These are phyloP conservation scores for Drosophila virilis DNA, from an alignment of 1,140 invertebrate species.

Conservation along the genomic window DNA sequence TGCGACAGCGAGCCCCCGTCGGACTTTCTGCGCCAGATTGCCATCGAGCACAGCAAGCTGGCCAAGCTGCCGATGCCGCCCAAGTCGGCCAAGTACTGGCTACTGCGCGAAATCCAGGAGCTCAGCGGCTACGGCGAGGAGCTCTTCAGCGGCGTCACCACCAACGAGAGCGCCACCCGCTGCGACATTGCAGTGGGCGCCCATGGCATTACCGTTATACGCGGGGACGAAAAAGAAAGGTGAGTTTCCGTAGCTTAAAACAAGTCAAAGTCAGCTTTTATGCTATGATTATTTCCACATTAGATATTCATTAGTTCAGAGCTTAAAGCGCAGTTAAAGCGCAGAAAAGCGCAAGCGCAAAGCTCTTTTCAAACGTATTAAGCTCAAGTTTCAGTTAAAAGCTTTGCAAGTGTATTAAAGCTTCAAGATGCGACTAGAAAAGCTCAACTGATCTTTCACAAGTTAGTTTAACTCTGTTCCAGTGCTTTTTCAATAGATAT, in stretches of 20 bases:
- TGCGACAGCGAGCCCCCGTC: constrained; percentile 52
- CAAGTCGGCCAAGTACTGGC: constrained; percentile 90
- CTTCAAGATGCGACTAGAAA: no score
- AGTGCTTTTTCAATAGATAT: no score
- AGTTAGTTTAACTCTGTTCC: no score
- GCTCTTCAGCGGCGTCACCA: constrained; percentile 90
- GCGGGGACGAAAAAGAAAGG: constrained; percentile 85
- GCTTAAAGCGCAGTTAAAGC: background rate
- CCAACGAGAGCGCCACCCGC: constrained; percentile 70
- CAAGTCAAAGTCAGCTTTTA: no score
- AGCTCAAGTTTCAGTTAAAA: no score
- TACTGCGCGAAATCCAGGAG: constrained; percentile 91
- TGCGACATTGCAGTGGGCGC: constrained; percentile 88
- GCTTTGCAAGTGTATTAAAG: no score
- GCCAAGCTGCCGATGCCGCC: constrained; percentile 68
- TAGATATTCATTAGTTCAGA: background rate
- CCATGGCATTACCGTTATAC: constrained; percentile 91
- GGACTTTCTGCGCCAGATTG: constrained; percentile 75
- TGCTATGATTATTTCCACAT: no score
- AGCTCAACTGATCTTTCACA: no score
- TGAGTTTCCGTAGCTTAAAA: constrained; percentile 27
- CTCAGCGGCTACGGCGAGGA: constrained; percentile 92
- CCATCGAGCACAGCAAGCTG: constrained; percentile 78
- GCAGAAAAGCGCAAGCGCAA: no score
- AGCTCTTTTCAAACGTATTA: no score